These are phyloP conservation scores for Hyppa rectilinea DNA, from an alignment of 2,888 invertebrate genomes.

Conservation along the genomic window DNA sequence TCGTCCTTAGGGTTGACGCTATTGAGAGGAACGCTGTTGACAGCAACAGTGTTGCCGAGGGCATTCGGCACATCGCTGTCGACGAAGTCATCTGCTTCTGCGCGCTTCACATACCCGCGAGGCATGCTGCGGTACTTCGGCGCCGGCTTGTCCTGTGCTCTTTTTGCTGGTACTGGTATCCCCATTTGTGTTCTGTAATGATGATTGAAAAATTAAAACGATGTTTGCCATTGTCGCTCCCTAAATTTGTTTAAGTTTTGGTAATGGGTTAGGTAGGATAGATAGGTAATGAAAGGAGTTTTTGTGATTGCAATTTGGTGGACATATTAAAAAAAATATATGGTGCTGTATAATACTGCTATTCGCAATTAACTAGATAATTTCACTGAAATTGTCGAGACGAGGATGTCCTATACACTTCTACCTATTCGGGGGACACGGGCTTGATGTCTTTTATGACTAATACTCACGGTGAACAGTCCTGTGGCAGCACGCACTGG, in stretches of 20 bases:
- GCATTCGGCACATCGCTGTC: slow-evolving; percentile 66
- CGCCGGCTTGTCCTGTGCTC: slow-evolving; percentile 67
- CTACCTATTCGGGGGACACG: neutral
- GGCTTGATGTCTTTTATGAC: neutral
- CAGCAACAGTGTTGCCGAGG: slow-evolving; percentile 46
- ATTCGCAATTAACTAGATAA: neutral
- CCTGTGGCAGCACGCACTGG: slow-evolving; percentile 86
- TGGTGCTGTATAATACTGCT: no score
- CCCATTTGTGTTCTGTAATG: slow-evolving; percentile 87
- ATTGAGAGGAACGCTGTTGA: slow-evolving; percentile 44
- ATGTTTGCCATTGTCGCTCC: neutral
- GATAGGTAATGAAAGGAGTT: neutral
- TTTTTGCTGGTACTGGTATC: slow-evolving; percentile 83
- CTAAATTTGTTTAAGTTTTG: neutral
- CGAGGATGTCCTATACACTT: neutral
- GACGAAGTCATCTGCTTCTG: slow-evolving; percentile 69
- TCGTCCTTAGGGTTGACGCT: slow-evolving; percentile 47
- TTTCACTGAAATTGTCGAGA: no score
- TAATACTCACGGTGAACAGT: slow-evolving; percentile 85
- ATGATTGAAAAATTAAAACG: neutral
- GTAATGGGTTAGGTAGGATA: neutral
- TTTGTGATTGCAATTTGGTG: neutral
- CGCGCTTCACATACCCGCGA: slow-evolving; percentile 73
- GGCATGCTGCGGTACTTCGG: slow-evolving; percentile 69
- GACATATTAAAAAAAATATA: neutral